Base-by-base conservation (phyloP, 1,140 invertebrate genomes). In the Babylonia areolata region DNA sequence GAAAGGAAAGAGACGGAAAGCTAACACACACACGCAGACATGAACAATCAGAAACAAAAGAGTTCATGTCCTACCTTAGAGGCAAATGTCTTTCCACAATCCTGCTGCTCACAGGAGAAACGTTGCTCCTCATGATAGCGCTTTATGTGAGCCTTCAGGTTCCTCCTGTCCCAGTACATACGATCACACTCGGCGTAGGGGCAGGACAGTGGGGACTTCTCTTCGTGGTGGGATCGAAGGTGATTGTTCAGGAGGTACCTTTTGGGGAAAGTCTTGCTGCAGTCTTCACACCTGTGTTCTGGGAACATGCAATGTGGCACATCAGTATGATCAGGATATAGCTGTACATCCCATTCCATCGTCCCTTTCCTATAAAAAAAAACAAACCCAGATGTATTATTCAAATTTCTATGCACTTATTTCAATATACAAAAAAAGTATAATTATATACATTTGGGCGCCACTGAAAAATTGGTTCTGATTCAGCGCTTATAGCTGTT, bases 131-230 rank as follows among this genome's bases (percentile, higher is more conserved):
- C 39, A 46, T 84, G 82, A 39, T 42, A 84, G 12, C 69, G 20
- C 23, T n/a, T 28, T 23, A 73, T 37, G 82, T 84, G 82, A 39
- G 82, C 40, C 64, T 84, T 84, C 40, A 84, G 39, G 64, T 84
- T 84, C 40, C 64, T 42, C 69, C 46, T 84, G 64, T 71, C 35
- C 82, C 58, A 46, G 69, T 84, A 84, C 23, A 37, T 23, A 28
- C 82, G 82, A 31, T 73, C 40, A 46, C 82, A 84, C 39, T 64
- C 82, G 20, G 73, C 82, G 31, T 73, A 35, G 3, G 82, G 82
- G 33, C 82, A 84, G 31, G 37, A 11, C 54, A 69, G 39, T 3
- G 40, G n/a, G 12, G 40, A 23, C 28, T 20, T 31, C 35, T 40
- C 15, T 2, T 31, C 69, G 31, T 71, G 40, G 37, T 73, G 82